Evolutionary conservation across 2,888 invertebrate genomes (phyloP), one percentile per base, ranked within the genome.

Genomic region (Drosophila helvetica): DNA sequence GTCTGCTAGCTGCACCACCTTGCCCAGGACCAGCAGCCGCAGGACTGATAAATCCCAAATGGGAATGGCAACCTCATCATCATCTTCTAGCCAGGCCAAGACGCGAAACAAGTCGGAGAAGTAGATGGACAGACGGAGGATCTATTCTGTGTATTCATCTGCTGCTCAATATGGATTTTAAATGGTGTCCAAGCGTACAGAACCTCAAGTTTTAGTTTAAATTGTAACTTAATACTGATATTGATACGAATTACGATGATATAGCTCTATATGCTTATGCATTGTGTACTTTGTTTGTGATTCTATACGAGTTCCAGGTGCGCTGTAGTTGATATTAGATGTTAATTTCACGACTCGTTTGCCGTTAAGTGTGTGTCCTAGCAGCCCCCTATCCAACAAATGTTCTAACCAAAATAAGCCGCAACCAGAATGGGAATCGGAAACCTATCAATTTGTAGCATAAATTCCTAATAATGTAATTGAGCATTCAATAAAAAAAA

Each of bases 1-100:
- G 88, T 91, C 92, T 67, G 85, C 92, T 63, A 92, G 92, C 76
- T 92, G 91, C 79, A 91, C 92, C 67, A 92, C 92, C 58, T 88
- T 92, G 81, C 92, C 92, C 52, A 89, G 92, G 54, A 76, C 75
- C 52, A 80, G 74, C 62, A 83, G 85, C 78, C 90, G 91, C 80
- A 91, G 91, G 71, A 75, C 90, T 58, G 92, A 92, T 25, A 92
- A 91, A 75, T 63, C 88, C 25, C 80, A 71, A 58, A 45, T 51
- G 51, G 43, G 55, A 19, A 43, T 46, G 15, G 48, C 67, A 64
- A 57, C 77, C n/a, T n/a, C n/a, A 22, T 22, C 22, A 45, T 69
- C 55, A 66, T 68, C 65, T 50, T 33, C 64, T 47, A 68, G 75
- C 27, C 75, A 75, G 63, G 61, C 73, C 58, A 90, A 90, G 79